phyloP scores from a whole-genome alignment of 2,888 invertebrate genomes.

The Ophion obscuratus region DNA sequence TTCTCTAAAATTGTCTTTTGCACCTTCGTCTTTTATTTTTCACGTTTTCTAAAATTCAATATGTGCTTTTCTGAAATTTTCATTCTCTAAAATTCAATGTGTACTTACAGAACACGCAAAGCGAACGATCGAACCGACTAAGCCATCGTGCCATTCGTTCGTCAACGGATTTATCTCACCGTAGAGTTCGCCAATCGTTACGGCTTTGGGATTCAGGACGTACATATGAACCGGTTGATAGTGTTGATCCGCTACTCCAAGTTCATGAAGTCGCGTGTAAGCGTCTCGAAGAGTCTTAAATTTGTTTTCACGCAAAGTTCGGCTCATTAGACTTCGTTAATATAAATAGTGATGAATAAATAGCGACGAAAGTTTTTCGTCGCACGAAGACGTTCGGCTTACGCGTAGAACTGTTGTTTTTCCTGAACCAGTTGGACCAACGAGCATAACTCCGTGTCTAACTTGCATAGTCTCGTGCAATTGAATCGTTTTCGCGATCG shows the following conservation, averaged over 20 bases:
- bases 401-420: slow-evolving; percentile 92
- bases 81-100: not conserved
- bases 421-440: slow-evolving; percentile 95
- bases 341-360: not conserved
- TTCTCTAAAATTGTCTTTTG: not conserved
- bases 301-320: not conserved
- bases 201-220: slow-evolving; percentile 94
- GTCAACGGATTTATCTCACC: slow-evolving; percentile 94
- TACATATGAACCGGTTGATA: slow-evolving; percentile 91
- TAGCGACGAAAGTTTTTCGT: not conserved
- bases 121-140: slow-evolving; percentile 89
- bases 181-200: slow-evolving; percentile 94
- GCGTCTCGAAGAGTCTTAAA: slow-evolving; percentile 89
- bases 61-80: not conserved
- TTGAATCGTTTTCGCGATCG: slow-evolving; percentile 92
- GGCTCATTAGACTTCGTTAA: not conserved
- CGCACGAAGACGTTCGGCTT: slow-evolving; percentile 70
- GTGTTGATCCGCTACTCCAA: slow-evolving; percentile 86
- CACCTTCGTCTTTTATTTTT: too few relatives aligned
- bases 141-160: slow-evolving; percentile 95
- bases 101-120: slow-evolving; percentile 86
- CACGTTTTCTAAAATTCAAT: too few relatives aligned
- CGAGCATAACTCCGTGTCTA: slow-evolving; percentile 96
- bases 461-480: slow-evolving; percentile 96
- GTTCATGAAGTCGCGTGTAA: slow-evolving; percentile 87